Evolutionary conservation across 2,113 vertebrate genomes (phyloP).

Genomic region (Lynx canadensis): DNA sequence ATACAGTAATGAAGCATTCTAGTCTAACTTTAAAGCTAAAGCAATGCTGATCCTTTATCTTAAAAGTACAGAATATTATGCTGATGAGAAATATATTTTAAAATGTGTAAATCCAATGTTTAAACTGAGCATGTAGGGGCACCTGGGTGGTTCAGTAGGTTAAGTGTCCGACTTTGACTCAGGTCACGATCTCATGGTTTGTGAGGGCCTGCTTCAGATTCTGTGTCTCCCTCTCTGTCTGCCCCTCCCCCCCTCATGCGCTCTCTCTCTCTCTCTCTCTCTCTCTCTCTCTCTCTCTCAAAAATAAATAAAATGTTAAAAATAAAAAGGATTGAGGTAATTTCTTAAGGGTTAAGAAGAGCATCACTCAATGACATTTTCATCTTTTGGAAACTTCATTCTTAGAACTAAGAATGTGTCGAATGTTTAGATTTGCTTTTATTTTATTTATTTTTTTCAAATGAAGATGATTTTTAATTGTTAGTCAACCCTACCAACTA

Average conservation of each 20-base stretch:
- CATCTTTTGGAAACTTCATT: background rate
- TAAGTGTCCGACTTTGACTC: too few species aligned
- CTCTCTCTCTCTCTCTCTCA: too few species aligned
- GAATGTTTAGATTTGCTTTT: background rate
- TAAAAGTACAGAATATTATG: background rate
- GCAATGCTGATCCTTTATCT: background rate
- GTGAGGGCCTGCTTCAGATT: too few species aligned
- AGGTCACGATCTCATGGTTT: too few species aligned
- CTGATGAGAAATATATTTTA: background rate
- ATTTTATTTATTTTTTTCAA: background rate
- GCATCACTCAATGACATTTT: background rate
- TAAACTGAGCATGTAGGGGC: conserved; percentile 1
- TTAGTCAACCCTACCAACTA: too few species aligned
- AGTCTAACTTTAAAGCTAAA: background rate
- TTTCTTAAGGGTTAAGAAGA: background rate
- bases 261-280: too few species aligned
- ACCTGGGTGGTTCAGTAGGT: too few species aligned
- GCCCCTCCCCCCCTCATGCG: too few species aligned
- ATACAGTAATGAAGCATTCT: background rate
- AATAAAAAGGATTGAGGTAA: too few species aligned
- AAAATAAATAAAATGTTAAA: too few species aligned
- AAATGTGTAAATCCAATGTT: background rate
- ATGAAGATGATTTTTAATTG: too few species aligned
- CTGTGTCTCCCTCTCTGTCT: too few species aligned
- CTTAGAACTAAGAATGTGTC: background rate